A percentile compares a stretch with the other conserved stretches of the same genome.
phyloP scores from a whole-genome alignment of 2,888 invertebrate species.

The Lymantria dispar region DNA sequence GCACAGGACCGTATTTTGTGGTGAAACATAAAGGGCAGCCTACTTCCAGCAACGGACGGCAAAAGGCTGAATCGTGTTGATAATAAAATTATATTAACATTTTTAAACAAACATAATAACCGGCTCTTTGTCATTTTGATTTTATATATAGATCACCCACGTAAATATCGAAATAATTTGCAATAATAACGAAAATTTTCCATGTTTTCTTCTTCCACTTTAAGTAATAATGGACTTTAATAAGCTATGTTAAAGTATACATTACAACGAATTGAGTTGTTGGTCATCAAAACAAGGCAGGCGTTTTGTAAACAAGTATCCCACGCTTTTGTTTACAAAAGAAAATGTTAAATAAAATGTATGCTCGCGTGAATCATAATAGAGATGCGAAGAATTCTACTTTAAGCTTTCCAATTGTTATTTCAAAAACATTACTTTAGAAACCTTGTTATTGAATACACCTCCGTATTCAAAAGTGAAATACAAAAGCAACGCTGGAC shows the following conservation, averaged over 20 bases:
- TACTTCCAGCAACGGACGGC: no score
- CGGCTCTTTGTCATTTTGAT: no score
- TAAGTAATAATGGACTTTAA: background rate
- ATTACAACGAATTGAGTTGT: background rate
- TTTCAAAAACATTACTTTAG: background rate
- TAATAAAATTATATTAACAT: no score
- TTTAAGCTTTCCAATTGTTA: background rate
- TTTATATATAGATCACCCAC: background rate
- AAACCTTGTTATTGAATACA: background rate
- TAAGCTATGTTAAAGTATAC: background rate
- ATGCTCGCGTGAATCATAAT: background rate
- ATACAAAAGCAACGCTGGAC: no score
- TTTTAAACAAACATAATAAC: no score
- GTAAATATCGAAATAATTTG: background rate
- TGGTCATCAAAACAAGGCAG: background rate
- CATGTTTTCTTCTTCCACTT: background rate
- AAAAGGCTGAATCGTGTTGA: no score
- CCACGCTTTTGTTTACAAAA: background rate
- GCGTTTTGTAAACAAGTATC: background rate
- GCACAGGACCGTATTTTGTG: no score
- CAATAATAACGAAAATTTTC: background rate
- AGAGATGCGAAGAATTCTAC: background rate
- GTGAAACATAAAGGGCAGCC: no score
- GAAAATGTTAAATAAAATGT: background rate
- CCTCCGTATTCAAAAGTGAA: no score